These are phyloP conservation scores for Stomorhina lunata DNA, from an alignment of 2,888 invertebrate genomes.

Conservation along the genomic window DNA sequence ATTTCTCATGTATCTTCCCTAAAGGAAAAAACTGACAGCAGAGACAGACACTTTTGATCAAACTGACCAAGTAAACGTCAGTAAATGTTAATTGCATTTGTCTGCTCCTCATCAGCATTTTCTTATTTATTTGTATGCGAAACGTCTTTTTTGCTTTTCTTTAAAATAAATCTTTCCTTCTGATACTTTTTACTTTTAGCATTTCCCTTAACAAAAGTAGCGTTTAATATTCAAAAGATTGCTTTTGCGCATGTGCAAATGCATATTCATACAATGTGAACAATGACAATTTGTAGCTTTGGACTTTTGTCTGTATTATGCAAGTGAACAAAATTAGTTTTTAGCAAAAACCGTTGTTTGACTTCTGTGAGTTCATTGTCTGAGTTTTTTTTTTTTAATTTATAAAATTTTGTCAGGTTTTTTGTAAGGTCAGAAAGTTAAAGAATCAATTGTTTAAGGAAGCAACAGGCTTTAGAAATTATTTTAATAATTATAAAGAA, in stretches of 20 bases:
- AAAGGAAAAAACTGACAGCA: slow-evolving; percentile 10
- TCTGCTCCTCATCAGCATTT: slow-evolving; percentile 56
- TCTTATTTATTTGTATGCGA: slow-evolving; percentile 38
- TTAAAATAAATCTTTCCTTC: slow-evolving; percentile 31
- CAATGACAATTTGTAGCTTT: not conserved
- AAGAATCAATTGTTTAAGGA: not conserved
- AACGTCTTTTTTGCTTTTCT: not conserved
- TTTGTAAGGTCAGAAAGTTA: not conserved
- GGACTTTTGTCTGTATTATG: slow-evolving; percentile 10
- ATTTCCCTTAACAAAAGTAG: slow-evolving; percentile 40
- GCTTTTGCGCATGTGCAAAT: slow-evolving; percentile 19
- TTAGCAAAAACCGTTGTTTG: slow-evolving; percentile 19
- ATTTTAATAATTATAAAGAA: too few species aligned
- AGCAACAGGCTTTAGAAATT: too few species aligned
- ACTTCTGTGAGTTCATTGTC: slow-evolving; percentile 27
- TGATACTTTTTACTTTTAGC: not conserved
- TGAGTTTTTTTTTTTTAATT: not conserved
- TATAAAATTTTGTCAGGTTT: not conserved
- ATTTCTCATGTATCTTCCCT: slow-evolving; percentile 42
- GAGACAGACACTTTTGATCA: slow-evolving; percentile 24
- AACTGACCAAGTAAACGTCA: slow-evolving; percentile 48
- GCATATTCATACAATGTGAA: not conserved
- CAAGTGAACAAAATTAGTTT: slow-evolving; percentile 30
- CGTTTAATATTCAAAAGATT: slow-evolving; percentile 29
- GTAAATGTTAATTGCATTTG: slow-evolving; percentile 61